Evolutionary conservation across 2,888 invertebrate species (phyloP).

Genomic region (Rhagonycha lutea): DNA sequence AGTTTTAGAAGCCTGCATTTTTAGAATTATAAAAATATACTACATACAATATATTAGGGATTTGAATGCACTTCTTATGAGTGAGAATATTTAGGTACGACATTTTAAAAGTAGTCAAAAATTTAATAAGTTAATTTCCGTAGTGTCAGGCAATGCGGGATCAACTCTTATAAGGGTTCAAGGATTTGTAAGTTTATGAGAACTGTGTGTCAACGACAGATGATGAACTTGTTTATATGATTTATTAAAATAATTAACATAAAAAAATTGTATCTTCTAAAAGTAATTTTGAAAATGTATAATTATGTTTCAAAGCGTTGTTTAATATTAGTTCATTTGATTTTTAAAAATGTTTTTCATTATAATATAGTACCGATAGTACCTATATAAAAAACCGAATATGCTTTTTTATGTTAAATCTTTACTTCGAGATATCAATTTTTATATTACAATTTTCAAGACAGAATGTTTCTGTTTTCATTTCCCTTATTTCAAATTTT

Average conservation of each 20-base stretch:
- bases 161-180: constrained; percentile 6
- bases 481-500: background rate
- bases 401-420: background rate
- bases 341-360: too few species aligned
- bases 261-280: too few species aligned
- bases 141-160: constrained; percentile 6
- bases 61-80: background rate
- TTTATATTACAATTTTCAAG: background rate
- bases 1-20: background rate
- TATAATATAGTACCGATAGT: too few species aligned
- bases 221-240: background rate
- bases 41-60: background rate
- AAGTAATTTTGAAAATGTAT: too few species aligned
- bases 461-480: background rate
- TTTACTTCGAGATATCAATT: background rate
- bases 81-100: too few species aligned
- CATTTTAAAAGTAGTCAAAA: background rate
- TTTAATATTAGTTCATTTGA: too few species aligned
- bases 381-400: too few species aligned
- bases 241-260: background rate
- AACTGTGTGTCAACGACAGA: background rate
- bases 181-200: background rate
- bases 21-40: background rate
- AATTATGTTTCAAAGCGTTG: too few species aligned
- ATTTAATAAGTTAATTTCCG: constrained; percentile 16